Base-by-base conservation (phyloP, 2,113 vertebrate species). In the Ceyx margarethae region DNA sequence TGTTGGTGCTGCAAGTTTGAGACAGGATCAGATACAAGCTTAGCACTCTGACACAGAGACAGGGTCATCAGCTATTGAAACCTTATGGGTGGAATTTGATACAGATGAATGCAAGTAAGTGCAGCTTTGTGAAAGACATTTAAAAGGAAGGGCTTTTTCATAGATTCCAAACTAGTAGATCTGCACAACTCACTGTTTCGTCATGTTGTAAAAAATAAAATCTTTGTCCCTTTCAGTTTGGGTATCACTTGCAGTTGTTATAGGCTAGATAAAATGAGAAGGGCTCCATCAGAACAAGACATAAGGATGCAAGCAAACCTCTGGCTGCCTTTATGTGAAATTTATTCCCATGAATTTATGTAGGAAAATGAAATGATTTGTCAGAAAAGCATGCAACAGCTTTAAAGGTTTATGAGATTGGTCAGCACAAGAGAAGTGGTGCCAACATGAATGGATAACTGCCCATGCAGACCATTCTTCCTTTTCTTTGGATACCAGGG, bases 11-110 rank as follows among this genome's bases (percentile, higher is more conserved):
- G 45, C 37, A 40, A 53, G 21, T 81, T 51, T 75, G 66, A 19
- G 43, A 31, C 14, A 28, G 60, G 45, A 80, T 45, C 18, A 72
- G 73, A 22, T 18, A 17, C 21, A 66, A 29, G 18, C 28, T 51
- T 35, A 80, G 43, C 14, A 0, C 54, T 35, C 6, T 11, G 51
- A 26, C 2, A 2, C 2, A 61, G 40, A 68, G n/a, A 29, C 1
- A 1, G 5, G 1, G 46, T 29, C 26, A 20, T 35, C 76, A 58
- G 54, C 50, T 61, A 1, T 15, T 65, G 50, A 37, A 68, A 7
- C 46, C 23, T 18, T 14, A 13, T 26, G 65, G 48, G 16, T 78
- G 28, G 48, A 60, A 60, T 64, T 62, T 19, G 11, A 4, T 71
- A 19, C 0, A 67, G 40, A 13, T 56, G 68, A 71, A 80, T 74